These are phyloP conservation scores for Acomys russatus DNA, from an alignment of 2,797 vertebrate genomes.

Conservation along the genomic window DNA sequence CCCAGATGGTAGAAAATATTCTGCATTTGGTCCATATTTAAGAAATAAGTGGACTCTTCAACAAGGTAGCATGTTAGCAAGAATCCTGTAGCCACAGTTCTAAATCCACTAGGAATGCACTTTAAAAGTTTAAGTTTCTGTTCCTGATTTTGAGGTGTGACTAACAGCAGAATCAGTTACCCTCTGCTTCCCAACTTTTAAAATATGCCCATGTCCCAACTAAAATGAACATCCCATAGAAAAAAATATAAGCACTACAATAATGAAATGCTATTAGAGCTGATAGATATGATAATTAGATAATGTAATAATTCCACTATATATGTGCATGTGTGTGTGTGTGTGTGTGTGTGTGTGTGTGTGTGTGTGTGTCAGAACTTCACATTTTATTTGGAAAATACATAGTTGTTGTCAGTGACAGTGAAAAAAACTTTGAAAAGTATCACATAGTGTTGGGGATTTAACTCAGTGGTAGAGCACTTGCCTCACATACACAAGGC, in stretches of 20 bases:
- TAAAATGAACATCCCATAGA: not conserved
- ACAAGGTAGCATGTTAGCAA: not conserved
- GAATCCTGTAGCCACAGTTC: constrained; percentile 4
- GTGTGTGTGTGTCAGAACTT: not conserved
- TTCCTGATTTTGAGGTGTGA: not conserved
- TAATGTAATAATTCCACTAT: not conserved
- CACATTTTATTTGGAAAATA: not conserved
- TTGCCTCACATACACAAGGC: not conserved
- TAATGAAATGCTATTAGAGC: not conserved
- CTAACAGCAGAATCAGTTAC: not conserved
- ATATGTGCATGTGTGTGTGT: not conserved
- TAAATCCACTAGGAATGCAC: not conserved
- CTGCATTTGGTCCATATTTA: constrained; percentile 9
- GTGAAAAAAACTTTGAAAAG: not conserved
- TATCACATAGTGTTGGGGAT: not conserved
- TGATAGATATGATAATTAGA: not conserved
- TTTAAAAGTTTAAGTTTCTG: not conserved
- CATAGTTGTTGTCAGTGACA: not conserved
- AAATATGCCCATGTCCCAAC: not conserved
- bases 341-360: not conserved
- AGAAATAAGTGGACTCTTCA: constrained; percentile 53
- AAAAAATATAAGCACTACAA: not conserved
- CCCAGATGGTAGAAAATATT: constrained; percentile 5
- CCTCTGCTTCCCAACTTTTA: constrained; percentile 37
- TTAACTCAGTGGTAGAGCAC: not conserved